Evolutionary conservation across 1,140 invertebrate species (phyloP).

Genomic region (Pseudachorutes palmiensis): DNA sequence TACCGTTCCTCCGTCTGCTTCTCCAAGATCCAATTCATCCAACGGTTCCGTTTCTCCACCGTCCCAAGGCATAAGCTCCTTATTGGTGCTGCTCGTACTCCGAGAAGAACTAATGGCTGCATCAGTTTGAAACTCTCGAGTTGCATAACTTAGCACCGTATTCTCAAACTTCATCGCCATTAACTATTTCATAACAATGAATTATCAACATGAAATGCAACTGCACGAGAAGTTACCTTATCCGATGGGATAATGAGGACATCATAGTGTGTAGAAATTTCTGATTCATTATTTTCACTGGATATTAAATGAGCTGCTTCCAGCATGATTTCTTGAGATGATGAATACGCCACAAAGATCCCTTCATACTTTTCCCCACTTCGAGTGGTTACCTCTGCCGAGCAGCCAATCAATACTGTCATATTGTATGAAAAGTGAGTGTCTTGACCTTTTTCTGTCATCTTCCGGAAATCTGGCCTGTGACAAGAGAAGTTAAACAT

Average conservation of each 20-base stretch:
- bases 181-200: constrained; percentile 23
- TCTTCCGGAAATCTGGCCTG: constrained; percentile 8
- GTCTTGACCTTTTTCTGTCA: constrained; percentile 17
- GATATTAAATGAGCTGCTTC: constrained; percentile 36
- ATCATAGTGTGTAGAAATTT: constrained; percentile 34
- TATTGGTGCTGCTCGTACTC: constrained; percentile 58
- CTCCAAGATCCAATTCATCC: constrained; percentile 49
- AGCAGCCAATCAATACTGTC: constrained; percentile 33
- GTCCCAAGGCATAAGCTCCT: constrained; percentile 83
- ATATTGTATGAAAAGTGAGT: constrained; percentile 33
- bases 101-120: constrained; percentile 60
- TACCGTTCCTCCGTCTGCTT: constrained; percentile 53
- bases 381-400: constrained; percentile 24
- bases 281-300: constrained; percentile 24
- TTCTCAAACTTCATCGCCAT: constrained; percentile 27
- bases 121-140: constrained; percentile 56
- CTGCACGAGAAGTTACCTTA: constrained; percentile 25
- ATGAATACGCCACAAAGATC: constrained; percentile 28
- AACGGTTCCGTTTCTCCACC: constrained; percentile 54
- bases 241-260: constrained; percentile 32
- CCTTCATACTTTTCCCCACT: constrained; percentile 32
- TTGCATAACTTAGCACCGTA: constrained; percentile 31
- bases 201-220: neutral
- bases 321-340: constrained; percentile 30
- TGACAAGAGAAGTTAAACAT: neutral